These are phyloP conservation scores for Conops quadrifasciatus DNA, from an alignment of 2,888 invertebrate genomes.

Conservation along the genomic window DNA sequence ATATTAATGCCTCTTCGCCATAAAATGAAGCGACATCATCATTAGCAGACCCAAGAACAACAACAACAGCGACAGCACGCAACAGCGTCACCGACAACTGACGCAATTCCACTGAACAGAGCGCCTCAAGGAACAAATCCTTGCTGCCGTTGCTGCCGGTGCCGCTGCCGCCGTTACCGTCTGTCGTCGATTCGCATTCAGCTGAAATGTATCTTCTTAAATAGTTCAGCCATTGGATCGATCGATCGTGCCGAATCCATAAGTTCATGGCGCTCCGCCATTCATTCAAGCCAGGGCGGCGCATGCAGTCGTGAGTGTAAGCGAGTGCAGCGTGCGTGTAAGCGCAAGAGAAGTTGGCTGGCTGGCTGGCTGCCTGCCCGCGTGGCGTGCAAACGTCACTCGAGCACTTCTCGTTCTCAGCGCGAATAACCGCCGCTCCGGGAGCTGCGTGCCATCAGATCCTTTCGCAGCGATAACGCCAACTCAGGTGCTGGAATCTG, in stretches of 20 bases:
- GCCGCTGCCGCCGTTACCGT: background rate
- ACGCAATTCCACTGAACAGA: background rate
- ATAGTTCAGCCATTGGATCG: background rate
- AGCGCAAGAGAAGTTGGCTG: too few species aligned
- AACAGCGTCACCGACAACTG: too few species aligned
- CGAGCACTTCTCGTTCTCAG: constrained; percentile 44
- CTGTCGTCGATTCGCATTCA: background rate
- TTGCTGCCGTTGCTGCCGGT: background rate
- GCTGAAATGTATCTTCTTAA: background rate
- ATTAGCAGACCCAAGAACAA: constrained; percentile 10
- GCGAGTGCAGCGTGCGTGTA: background rate
- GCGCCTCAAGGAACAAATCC: background rate
- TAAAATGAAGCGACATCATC: constrained; percentile 33
- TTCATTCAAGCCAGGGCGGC: too few species aligned
- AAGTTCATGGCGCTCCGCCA: too few species aligned
- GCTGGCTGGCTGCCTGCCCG: constrained; percentile 12
- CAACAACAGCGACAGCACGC: background rate
- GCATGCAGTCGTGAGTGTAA: background rate
- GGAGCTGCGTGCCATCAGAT: constrained; percentile 54
- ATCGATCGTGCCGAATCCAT: too few species aligned
- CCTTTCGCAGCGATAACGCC: constrained; percentile 55
- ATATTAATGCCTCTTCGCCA: constrained; percentile 58
- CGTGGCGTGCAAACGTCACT: constrained; percentile 44
- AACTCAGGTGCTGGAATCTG: constrained; percentile 38
- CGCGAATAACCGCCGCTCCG: constrained; percentile 43